Conservation (phyloP, 2,888 invertebrate species). For the Euclidia mi region DNA sequence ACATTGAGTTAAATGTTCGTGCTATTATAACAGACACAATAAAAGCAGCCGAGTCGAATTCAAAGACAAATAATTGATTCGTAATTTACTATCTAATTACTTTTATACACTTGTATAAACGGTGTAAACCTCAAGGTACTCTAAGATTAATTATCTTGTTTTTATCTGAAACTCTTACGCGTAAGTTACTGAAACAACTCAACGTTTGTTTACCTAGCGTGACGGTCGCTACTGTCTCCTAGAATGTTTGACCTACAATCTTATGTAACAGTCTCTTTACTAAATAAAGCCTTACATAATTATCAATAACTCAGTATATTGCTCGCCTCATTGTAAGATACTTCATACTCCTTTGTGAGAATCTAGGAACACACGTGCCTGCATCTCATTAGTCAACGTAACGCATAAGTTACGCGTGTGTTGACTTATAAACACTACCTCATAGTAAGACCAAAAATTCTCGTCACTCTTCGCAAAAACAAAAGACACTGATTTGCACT, state of each 20-base stretch:
- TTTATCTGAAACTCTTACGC: slow-evolving; percentile 29
- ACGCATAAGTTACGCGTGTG: slow-evolving; percentile 38
- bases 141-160: slow-evolving; percentile 24
- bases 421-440: slow-evolving; percentile 24
- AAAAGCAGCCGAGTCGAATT: too few species aligned
- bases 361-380: slow-evolving; percentile 47
- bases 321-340: slow-evolving; percentile 40
- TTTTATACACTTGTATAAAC: slow-evolving; percentile 41
- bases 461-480: slow-evolving; percentile 36
- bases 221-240: slow-evolving; percentile 16
- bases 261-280: slow-evolving; percentile 30
- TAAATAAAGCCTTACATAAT: slow-evolving; percentile 37
- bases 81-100: slow-evolving; percentile 44
- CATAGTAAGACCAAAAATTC: slow-evolving; percentile 33
- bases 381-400: slow-evolving; percentile 36
- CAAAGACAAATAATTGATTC: too few species aligned
- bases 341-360: slow-evolving; percentile 33
- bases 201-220: slow-evolving; percentile 16
- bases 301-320: slow-evolving; percentile 9
- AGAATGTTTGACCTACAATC: slow-evolving; percentile 22
- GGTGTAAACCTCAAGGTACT: slow-evolving; percentile 42
- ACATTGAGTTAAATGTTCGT: too few species aligned
- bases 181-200: slow-evolving; percentile 22
- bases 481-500: slow-evolving; percentile 29
- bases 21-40: too few species aligned